phyloP scores from a whole-genome alignment of 2,113 vertebrate species.

The Ahaetulla prasina region DNA sequence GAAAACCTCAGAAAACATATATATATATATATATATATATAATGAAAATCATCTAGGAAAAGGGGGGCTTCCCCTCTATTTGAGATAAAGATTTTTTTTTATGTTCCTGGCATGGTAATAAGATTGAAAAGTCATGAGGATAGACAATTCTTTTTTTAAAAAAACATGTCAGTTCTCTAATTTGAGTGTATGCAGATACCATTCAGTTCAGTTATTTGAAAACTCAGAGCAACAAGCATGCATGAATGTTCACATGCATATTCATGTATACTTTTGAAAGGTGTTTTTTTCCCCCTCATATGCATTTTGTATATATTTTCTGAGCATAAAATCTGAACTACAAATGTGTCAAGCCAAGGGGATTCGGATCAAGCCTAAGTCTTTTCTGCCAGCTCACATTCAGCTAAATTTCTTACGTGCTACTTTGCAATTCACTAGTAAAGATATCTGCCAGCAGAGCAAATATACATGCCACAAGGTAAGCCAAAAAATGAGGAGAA shows the following conservation, averaged over 20 bases:
- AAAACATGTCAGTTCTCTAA: not conserved
- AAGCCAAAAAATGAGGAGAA: not conserved
- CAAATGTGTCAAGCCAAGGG: not conserved
- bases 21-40: not conserved
- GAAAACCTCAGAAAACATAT: too few species aligned
- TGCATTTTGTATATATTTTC: not conserved
- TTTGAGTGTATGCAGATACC: not conserved
- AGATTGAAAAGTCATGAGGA: not conserved
- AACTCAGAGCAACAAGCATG: not conserved
- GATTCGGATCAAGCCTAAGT: not conserved
- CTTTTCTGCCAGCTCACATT: not conserved
- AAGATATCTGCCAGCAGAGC: not conserved
- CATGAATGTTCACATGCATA: not conserved
- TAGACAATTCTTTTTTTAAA: not conserved
- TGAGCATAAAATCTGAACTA: not conserved
- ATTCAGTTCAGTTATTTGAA: not conserved
- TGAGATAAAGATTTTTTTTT: accelerated
- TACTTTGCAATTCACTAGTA: not conserved
- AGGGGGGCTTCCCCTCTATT: accelerated
- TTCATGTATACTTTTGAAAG: not conserved
- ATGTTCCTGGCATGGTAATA: accelerated
- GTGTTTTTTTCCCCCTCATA: not conserved
- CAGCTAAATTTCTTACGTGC: not conserved
- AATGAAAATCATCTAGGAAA: not conserved
- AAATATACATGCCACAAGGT: not conserved